Percentiles rank a stretch among this genome's conserved stretches.
These are phyloP conservation scores for Enteromius thamalakanensis DNA, from an alignment of 2,797 vertebrate genomes.

Conservation along the genomic window DNA sequence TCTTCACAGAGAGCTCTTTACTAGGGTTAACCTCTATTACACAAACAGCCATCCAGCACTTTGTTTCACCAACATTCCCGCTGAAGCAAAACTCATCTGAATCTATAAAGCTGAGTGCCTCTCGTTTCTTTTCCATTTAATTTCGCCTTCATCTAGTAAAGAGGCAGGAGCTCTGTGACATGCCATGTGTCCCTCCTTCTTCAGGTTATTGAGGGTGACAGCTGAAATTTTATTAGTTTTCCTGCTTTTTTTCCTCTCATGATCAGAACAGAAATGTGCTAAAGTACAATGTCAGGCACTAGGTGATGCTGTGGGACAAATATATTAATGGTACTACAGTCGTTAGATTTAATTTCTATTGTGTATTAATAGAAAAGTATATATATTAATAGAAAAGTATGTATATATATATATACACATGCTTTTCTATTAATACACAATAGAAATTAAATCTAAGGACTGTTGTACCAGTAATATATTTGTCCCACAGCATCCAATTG, in stretches of 20 bases:
- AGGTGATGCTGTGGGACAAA: conserved; percentile 11
- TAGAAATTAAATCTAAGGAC: background rate
- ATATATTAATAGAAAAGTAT: too few species aligned
- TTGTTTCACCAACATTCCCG: conserved; percentile 58
- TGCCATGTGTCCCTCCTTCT: conserved; percentile 61
- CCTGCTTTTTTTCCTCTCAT: conserved; percentile 61
- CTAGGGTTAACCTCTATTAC: conserved; percentile 58
- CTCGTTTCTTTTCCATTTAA: conserved; percentile 63
- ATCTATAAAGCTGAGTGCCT: conserved; percentile 65
- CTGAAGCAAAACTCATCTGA: conserved; percentile 54
- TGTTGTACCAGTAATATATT: background rate
- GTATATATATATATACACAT: too few species aligned
- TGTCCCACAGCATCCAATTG: background rate
- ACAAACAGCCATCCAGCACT: conserved; percentile 49
- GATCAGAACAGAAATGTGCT: conserved; percentile 38
- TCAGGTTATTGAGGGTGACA: conserved; percentile 67
- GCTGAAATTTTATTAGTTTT: conserved; percentile 65
- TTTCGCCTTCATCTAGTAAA: conserved; percentile 71
- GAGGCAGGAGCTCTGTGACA: conserved; percentile 61
- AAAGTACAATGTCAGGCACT: conserved; percentile 33
- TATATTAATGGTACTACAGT: background rate
- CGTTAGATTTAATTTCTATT: background rate
- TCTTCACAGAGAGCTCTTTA: conserved; percentile 52
- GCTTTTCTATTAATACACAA: background rate
- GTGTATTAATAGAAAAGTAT: too few species aligned